These are phyloP conservation scores for Bombyx mori DNA, from an alignment of 1,140 invertebrate species.

Conservation along the genomic window DNA sequence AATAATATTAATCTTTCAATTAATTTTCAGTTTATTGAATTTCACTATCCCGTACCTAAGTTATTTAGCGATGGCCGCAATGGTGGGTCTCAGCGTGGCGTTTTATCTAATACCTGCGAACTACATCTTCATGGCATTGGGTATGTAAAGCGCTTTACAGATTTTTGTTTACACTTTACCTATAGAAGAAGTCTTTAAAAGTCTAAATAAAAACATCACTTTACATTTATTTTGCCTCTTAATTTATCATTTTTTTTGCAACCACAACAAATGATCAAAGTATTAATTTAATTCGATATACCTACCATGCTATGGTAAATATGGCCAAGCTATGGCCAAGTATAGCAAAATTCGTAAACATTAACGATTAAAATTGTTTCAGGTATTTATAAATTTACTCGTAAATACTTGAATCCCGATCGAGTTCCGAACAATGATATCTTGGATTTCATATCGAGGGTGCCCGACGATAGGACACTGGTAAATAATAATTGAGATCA, in stretches of 20 bases:
- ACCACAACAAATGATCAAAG: too few species aligned
- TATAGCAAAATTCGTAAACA: neutral
- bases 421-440: conserved; percentile 97
- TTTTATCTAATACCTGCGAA: conserved; percentile 92
- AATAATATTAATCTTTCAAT: conserved; percentile 8
- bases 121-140: conserved; percentile 56
- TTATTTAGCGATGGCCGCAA: conserved; percentile 85
- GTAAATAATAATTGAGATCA: conserved; percentile 68
- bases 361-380: conserved; percentile 55
- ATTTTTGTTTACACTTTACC: too few species aligned
- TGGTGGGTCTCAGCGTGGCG: conserved; percentile 77
- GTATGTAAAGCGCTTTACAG: conserved; percentile 26
- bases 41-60: conserved; percentile 97
- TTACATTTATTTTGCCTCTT: too few species aligned
- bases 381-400: conserved; percentile 97
- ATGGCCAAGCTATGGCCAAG: too few species aligned
- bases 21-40: conserved; percentile 86
- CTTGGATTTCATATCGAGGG: conserved; percentile 94
- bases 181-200: too few species aligned
- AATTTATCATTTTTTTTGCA: too few species aligned
- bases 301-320: too few species aligned
- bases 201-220: too few species aligned
- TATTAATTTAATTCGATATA: too few species aligned
- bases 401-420: conserved; percentile 91
- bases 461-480: conserved; percentile 94